Evolutionary conservation across 2,797 vertebrate species (phyloP).

Genomic region (Philypnodon macrostomus): DNA sequence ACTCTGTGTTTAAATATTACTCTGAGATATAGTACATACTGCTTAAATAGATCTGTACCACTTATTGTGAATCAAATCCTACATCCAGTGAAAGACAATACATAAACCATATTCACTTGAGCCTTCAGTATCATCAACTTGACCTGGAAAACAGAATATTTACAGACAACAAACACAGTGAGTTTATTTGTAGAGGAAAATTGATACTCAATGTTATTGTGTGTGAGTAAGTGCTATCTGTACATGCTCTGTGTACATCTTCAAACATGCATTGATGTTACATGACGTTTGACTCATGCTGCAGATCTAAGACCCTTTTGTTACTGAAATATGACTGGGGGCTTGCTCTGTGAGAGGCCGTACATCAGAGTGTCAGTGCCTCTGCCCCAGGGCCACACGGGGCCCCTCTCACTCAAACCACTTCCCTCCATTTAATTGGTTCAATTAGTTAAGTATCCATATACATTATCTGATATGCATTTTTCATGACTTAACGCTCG

Average conservation of each 20-base stretch:
- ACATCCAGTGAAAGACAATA: too few relatives aligned
- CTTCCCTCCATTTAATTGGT: slow-evolving; percentile 73
- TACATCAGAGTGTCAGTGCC: slow-evolving; percentile 76
- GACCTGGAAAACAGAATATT: too few relatives aligned
- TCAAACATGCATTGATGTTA: slow-evolving; percentile 33
- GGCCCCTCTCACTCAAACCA: slow-evolving; percentile 66
- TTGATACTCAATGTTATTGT: too few relatives aligned
- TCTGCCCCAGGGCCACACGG: slow-evolving; percentile 60
- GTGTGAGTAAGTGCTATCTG: too few relatives aligned
- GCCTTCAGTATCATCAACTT: too few relatives aligned
- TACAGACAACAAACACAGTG: too few relatives aligned
- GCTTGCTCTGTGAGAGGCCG: slow-evolving; percentile 65
- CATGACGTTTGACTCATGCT: slow-evolving; percentile 53
- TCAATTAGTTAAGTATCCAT: slow-evolving; percentile 82
- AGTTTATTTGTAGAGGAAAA: too few relatives aligned
- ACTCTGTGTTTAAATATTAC: slow-evolving; percentile 23
- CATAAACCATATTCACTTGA: too few relatives aligned
- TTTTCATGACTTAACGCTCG: slow-evolving; percentile 79
- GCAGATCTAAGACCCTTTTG: slow-evolving; percentile 67
- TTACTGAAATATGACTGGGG: slow-evolving; percentile 72
- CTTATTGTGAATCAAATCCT: too few relatives aligned
- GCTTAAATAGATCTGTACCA: too few relatives aligned
- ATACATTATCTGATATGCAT: slow-evolving; percentile 77
- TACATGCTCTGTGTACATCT: too few relatives aligned
- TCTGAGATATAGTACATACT: neutral